These are phyloP conservation scores for Mola mola DNA, from an alignment of 2,113 vertebrate genomes.

Conservation along the genomic window DNA sequence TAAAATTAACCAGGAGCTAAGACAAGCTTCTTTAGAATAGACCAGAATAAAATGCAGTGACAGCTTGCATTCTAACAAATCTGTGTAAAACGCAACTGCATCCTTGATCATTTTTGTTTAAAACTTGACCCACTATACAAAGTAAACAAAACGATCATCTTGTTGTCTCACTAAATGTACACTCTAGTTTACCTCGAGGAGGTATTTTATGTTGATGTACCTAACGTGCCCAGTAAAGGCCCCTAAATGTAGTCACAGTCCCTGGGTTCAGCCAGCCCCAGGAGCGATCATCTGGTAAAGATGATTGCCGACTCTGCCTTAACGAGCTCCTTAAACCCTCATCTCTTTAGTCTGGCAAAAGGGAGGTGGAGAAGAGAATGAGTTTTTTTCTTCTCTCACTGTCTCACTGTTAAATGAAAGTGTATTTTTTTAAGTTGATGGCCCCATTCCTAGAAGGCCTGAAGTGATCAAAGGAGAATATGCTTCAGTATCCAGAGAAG, in stretches of 20 bases:
- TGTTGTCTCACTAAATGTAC: too few species aligned
- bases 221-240: neutral
- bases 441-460: conserved; percentile 49
- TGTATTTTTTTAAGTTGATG: conserved; percentile 44
- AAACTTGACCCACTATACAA: too few species aligned
- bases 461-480: neutral
- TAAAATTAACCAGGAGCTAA: too few species aligned
- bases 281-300: conserved; percentile 60
- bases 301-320: conserved; percentile 52
- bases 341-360: conserved; percentile 45
- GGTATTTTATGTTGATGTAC: conserved; percentile 7
- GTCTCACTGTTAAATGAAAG: conserved; percentile 41
- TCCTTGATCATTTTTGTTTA: too few species aligned
- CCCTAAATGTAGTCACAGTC: conserved; percentile 52
- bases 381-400: neutral
- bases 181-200: too few species aligned
- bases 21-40: too few species aligned
- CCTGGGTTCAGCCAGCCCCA: conserved; percentile 47
- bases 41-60: too few species aligned
- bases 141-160: too few species aligned
- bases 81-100: too few species aligned
- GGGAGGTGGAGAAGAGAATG: conserved; percentile 35
- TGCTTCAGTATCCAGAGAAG: neutral
- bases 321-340: conserved; percentile 65
- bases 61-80: too few species aligned